Evolutionary conservation across 2,888 invertebrate genomes (phyloP), one percentile per base, ranked within the genome.

Genomic region (Papilio gigon): DNA sequence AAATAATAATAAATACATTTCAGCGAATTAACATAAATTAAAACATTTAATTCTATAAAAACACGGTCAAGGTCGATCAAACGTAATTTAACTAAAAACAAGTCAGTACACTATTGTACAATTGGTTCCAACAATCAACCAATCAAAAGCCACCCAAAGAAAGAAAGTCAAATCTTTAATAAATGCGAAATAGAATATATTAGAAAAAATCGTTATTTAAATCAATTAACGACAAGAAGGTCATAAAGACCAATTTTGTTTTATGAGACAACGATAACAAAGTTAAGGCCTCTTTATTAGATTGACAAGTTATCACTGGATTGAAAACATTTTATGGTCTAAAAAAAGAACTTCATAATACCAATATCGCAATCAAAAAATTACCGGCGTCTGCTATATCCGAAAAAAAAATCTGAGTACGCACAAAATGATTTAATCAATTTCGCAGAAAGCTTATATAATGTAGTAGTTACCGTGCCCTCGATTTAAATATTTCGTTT

Each of bases 401-500:
- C 50, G 50, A 9, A 12, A 12, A 25, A 17, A 42, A 50, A 50
- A 25, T 14, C 20, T 4, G 20, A 2, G 25, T 20, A 17, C 17
- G 17, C n/a, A 4, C 30, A 17, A 56, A 30, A 27, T 56, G 8
- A 5, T 56, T 56, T 2, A 53, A 56, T n/a, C 30, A 3, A 30
- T 56, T 56, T 56, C 30, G 30, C 53, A 14, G 53, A 56, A 56
- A 56, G 17, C 25, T 25, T 50, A 22, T 50, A 27, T n/a, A 50
- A 27, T 50, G 2, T 50, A 25, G 14, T 50, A 50, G 27, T 50
- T 27, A 50, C 25, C 27, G 30, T 30, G 53, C 11, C 53, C 53
- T 56, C 27, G 53, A 56, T 27, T 56, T 56, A 9, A 2, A 53
- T n/a, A n/a, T 30, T 56, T 56, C 53, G 8, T 56, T 56, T 56